Base-by-base conservation (phyloP, 2,888 invertebrate species). In the Eucera pruinosa region DNA sequence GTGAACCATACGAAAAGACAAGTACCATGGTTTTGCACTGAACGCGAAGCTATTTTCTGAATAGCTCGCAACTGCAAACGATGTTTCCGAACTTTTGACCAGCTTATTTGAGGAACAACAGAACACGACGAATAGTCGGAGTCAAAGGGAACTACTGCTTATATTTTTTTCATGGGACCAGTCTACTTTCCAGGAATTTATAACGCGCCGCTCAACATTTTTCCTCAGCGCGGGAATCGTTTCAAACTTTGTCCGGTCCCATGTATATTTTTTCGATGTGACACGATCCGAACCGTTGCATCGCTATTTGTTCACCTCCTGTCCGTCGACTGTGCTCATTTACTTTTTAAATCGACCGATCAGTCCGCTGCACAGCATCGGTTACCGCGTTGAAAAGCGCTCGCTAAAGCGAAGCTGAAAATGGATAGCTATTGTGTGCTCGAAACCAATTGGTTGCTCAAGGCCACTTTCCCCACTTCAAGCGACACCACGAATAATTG, bases 261-360 rank as follows among this genome's bases (percentile, higher is more conserved):
- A 11, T 11, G 50, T 33, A 52, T 25, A 68, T 52, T 52, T 39
- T 11, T 6, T 4, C n/a, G 9, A 25, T 9, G 18, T 3, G 30
- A 55, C 27, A 64, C n/a, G 13, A 13, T 25, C 6, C 33, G 13
- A 33, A 60, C 18, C 18, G 36, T 25, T 36, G 25, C 41, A 6
- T 20, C 36, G 62, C 5, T 64, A 20, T 69, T 69, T 65, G 52
- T 27, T 1, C 25, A 39, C 18, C 27, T 18, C 13, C n/a, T 2
- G 45, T 64, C 54, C 33, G 30, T 33, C 52, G 66, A 55, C 66
- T 55, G 55, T 47, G 41, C 58, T 60, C 72, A 67, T 72, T 67
- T 72, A 72, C 50, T 45, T 52, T 72, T 67, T 36, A 43, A 50
- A 72, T 67, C 52, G 25, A 33, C 33, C 25, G 50, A 33, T 20